phyloP scores from a whole-genome alignment of 2,113 vertebrate genomes.

The Sinocyclocheilus anshuiensis region DNA sequence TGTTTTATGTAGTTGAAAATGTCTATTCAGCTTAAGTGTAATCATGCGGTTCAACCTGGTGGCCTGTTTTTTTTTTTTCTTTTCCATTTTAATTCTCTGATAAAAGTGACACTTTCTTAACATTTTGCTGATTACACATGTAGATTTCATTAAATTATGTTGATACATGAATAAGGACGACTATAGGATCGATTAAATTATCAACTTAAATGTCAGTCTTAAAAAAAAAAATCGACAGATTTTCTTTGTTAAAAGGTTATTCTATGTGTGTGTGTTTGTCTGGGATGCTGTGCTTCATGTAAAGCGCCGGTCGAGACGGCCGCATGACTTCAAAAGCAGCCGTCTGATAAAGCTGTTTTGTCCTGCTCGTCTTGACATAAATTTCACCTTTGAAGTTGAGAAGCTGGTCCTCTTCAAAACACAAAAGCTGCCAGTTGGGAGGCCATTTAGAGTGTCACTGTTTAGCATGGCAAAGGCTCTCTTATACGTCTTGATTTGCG shows the following conservation, averaged over 20 bases:
- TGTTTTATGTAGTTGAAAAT: background rate
- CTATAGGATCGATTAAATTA: background rate
- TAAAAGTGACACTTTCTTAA: background rate
- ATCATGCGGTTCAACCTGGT: background rate
- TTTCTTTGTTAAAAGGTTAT: conserved; percentile 10
- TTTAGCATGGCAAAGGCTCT: conserved; percentile 93
- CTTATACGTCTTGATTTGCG: conserved; percentile 67
- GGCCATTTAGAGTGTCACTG: conserved; percentile 76
- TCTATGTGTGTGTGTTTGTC: conserved; percentile 17
- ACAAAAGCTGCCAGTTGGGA: conserved; percentile 76
- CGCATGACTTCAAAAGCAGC: conserved; percentile 90
- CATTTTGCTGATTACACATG: background rate
- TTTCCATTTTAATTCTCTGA: background rate
- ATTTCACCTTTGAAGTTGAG: conserved; percentile 92
- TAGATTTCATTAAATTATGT: background rate
- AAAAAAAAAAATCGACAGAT: background rate
- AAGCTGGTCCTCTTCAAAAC: conserved; percentile 79
- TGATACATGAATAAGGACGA: background rate
- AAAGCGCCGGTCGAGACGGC: conserved; percentile 65
- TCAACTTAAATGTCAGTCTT: background rate
- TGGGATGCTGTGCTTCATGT: conserved; percentile 14
- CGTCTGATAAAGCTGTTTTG: conserved; percentile 86
- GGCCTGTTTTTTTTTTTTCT: background rate
- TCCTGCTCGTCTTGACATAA: conserved; percentile 80
- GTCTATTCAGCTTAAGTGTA: too few relatives aligned